Conservation (phyloP, 1,140 invertebrate genomes). For the Thereuonema tuberculata region DNA sequence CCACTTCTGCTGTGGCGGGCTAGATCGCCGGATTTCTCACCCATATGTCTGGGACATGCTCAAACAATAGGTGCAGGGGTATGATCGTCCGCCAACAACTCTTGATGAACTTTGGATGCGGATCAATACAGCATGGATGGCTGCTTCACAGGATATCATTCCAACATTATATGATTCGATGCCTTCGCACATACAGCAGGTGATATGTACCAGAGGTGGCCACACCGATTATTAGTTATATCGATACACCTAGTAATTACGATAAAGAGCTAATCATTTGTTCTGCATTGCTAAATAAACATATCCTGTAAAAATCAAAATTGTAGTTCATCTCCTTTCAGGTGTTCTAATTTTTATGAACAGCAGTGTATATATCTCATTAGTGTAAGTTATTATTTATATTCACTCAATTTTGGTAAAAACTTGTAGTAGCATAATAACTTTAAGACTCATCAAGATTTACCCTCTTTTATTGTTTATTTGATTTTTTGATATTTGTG, state of each 20-base stretch:
- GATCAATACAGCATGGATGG: too few species aligned
- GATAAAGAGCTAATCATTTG: not conserved
- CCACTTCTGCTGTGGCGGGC: not conserved
- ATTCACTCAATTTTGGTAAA: too few species aligned
- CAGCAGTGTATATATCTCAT: not conserved
- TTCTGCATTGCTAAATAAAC: not conserved
- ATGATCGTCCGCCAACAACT: not conserved
- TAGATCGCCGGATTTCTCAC: too few species aligned
- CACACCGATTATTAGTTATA: not conserved
- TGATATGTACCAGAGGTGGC: not conserved
- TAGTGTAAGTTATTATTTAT: too few species aligned
- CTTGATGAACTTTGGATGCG: not conserved
- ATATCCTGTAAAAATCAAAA: not conserved
- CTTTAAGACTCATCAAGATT: too few species aligned
- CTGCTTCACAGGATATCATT: not conserved
- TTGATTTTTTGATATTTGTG: too few species aligned
- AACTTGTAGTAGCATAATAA: too few species aligned
- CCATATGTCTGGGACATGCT: too few species aligned
- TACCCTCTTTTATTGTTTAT: too few species aligned
- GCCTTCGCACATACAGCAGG: not conserved
- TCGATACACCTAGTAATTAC: not conserved
- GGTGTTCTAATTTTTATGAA: not conserved
- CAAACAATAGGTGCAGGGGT: not conserved
- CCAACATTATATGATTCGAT: not conserved
- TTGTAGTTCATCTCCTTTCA: not conserved